Percentiles rank a stretch among this genome's conserved stretches.
Conservation (phyloP, 2,797 vertebrate genomes). For the Falco concolor region DNA sequence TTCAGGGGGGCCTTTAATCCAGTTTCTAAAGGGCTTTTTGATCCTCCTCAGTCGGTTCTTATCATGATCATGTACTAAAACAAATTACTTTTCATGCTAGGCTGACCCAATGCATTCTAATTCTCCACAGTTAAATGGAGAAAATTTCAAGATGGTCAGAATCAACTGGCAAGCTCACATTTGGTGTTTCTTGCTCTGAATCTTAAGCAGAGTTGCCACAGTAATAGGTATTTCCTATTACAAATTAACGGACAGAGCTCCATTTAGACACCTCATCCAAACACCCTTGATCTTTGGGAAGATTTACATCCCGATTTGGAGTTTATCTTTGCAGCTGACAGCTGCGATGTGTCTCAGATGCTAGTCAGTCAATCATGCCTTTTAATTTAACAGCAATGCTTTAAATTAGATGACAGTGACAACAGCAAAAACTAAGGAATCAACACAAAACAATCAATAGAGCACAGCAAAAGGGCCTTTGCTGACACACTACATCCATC, state of each 20-base stretch:
- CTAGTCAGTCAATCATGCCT: conserved; percentile 33
- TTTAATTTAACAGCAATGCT: conserved; percentile 45
- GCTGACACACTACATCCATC: conserved; percentile 2
- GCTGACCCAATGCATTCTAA: neutral
- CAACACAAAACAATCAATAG: neutral
- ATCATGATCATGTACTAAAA: neutral
- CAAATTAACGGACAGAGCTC: neutral
- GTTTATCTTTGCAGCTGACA: conserved; percentile 47
- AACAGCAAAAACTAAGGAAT: conserved; percentile 32
- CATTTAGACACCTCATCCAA: neutral
- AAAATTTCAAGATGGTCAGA: neutral
- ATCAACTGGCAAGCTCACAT: neutral
- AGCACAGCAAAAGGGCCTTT: neutral
- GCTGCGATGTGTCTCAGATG: conserved; percentile 41
- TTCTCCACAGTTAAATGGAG: neutral
- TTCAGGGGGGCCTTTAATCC: neutral
- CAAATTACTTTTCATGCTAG: conserved; percentile 30
- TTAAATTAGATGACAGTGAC: conserved; percentile 29
- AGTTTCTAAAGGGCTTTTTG: neutral
- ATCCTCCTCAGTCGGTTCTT: neutral
- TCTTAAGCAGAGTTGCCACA: neutral
- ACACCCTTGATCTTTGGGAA: conserved; percentile 35
- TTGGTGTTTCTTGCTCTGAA: neutral
- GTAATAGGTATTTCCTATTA: neutral
- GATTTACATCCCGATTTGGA: neutral